Conservation (phyloP, 1,140 invertebrate genomes). For the Procambarus clarkii region DNA sequence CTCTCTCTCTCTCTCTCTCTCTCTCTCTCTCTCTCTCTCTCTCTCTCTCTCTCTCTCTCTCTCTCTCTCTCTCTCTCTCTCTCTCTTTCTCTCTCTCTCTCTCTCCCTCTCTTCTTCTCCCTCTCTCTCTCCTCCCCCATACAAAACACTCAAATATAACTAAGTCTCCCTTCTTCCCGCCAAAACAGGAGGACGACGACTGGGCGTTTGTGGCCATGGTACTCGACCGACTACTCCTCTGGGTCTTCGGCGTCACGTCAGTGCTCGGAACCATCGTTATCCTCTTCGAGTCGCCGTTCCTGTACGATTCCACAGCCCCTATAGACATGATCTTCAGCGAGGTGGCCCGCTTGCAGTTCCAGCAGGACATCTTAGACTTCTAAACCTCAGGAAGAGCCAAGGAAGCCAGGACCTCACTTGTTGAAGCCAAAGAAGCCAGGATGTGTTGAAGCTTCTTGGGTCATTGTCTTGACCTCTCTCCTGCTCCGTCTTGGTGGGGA, state of each 20-base stretch:
- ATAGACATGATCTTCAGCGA: constrained; percentile 89
- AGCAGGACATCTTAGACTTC: constrained; percentile 43
- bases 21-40: too few species aligned
- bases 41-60: too few species aligned
- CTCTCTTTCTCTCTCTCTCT: neutral
- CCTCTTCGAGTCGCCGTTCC: constrained; percentile 90
- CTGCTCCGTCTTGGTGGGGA: neutral
- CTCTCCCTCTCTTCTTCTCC: constrained; percentile 2
- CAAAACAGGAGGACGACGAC: constrained; percentile 92
- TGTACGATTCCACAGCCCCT: constrained; percentile 92
- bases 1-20: neutral
- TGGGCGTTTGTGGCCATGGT: constrained; percentile 99
- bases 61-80: neutral
- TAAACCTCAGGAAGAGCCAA: neutral
- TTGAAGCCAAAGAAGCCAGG: too few species aligned
- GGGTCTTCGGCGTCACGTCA: constrained; percentile 91
- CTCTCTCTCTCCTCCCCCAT: neutral
- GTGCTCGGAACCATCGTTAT: constrained; percentile 90
- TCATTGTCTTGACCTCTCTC: neutral
- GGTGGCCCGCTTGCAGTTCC: constrained; percentile 79
- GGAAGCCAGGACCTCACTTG: neutral
- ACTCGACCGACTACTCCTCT: constrained; percentile 95
- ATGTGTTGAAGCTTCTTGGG: too few species aligned
- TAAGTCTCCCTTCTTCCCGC: constrained; percentile 17
- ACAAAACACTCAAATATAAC: neutral